Base-by-base conservation (phyloP, 2,797 vertebrate species). In the Microcaecilia unicolor region DNA sequence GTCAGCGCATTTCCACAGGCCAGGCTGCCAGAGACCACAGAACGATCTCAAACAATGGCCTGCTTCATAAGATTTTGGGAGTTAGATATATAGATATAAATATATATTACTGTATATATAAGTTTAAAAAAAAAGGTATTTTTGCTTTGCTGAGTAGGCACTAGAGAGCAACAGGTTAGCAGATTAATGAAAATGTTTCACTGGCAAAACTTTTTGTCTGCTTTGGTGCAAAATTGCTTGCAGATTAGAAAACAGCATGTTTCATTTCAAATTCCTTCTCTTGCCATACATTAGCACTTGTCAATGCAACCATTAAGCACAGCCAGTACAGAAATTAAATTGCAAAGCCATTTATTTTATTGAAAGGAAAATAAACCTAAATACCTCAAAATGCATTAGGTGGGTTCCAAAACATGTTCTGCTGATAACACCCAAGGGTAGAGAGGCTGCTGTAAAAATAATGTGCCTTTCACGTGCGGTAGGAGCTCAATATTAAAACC, bases 281-380 rank as follows among this genome's bases (percentile, higher is more conserved):
- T 78, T 69, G 69, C 74, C 78, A 80, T 88, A 89, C 87, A 92
- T 94, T 93, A 90, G 87, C 90, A 91, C 89, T 96, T 93, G 89
- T 92, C 91, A 90, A 81, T 76, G 76, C 67, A 74, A 83, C 86
- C 89, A 92, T 97, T 96, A 96, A 84, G 87, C 82, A 68, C 64
- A 85, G 81, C 80, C 79, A 76, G 85, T 64, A 76, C 71, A 70
- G 78, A 89, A 88, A 87, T 91, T 91, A 87, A 92, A 94, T 93
- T 93, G 88, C 84, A 75, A 90, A 89, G 88, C 86, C 88, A 91
- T 94, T 93, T 92, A 90, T 94, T 90, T 90, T 82, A 83, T 87
- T 85, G 86, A 86, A 93, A 94, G 88, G 88, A 92, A 97, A 97
- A 97, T 92, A 96, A 97, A 97, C 89, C 78, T 66, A 74, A 70